These are phyloP conservation scores for Caretta caretta DNA, from an alignment of 2,113 vertebrate genomes.

Conservation along the genomic window DNA sequence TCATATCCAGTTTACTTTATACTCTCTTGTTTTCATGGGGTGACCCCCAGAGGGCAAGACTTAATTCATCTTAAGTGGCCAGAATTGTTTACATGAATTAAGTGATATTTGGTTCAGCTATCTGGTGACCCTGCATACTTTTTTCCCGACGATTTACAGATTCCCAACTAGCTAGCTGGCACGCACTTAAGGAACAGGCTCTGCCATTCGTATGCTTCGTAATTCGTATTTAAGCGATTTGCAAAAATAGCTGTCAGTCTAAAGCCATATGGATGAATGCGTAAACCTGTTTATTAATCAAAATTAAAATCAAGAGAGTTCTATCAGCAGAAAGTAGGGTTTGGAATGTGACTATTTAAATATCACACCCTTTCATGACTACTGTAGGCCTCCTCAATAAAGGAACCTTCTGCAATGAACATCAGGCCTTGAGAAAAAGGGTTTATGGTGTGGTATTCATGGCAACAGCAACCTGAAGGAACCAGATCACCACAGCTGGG, in stretches of 20 bases:
- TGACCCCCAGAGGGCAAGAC: neutral
- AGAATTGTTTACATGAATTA: neutral
- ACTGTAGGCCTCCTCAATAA: neutral
- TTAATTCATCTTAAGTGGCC: neutral
- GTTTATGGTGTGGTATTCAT: neutral
- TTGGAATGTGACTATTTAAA: neutral
- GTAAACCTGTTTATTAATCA: neutral
- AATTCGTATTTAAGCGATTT: neutral
- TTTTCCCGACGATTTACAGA: neutral
- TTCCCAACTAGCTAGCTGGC: neutral
- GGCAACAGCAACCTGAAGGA: neutral
- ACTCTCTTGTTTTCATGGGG: neutral
- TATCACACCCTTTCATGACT: neutral
- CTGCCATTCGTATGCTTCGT: neutral
- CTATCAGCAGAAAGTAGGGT: neutral
- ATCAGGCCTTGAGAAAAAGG: neutral
- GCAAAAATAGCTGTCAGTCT: neutral
- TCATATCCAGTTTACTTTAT: neutral
- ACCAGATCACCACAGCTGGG: neutral
- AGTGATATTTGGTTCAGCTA: neutral
- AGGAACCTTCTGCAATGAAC: neutral
- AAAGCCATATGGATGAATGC: neutral
- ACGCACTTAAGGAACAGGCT: neutral
- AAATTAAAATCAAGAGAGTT: neutral
- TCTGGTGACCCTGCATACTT: neutral